These are phyloP conservation scores for Listronotus bonariensis DNA, from an alignment of 1,140 invertebrate genomes.

Conservation along the genomic window DNA sequence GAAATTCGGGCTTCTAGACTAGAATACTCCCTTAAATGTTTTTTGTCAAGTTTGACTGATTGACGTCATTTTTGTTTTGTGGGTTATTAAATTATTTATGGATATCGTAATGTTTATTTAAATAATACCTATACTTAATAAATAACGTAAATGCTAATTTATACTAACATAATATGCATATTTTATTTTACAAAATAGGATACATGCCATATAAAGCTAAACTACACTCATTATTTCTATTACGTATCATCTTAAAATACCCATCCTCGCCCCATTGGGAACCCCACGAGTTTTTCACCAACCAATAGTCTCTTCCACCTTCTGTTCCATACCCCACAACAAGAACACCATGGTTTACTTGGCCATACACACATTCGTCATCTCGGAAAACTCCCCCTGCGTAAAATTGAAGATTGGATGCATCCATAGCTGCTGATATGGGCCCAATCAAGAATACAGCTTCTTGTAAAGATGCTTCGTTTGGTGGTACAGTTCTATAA, in stretches of 20 bases:
- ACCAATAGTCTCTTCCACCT: slow-evolving; percentile 73
- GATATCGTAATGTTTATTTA: no score
- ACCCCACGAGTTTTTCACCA: slow-evolving; percentile 88
- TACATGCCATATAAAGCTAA: slow-evolving; percentile 64
- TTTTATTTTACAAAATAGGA: slow-evolving; percentile 48
- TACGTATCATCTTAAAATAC: slow-evolving; percentile 88
- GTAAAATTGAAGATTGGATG: slow-evolving; percentile 59
- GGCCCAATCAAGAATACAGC: slow-evolving; percentile 90
- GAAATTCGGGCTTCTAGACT: no score
- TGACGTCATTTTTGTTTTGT: no score
- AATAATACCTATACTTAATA: no score
- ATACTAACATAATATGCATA: neutral
- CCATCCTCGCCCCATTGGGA: slow-evolving; percentile 82
- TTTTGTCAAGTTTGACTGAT: no score
- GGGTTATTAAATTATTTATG: no score
- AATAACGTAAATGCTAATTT: no score
- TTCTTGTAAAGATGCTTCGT: slow-evolving; percentile 69
- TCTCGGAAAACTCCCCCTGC: slow-evolving; percentile 39
- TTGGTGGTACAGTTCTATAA: slow-evolving; percentile 60
- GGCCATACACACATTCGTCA: slow-evolving; percentile 51
- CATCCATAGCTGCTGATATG: slow-evolving; percentile 88
- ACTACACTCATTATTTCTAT: slow-evolving; percentile 87
- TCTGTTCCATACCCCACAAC: slow-evolving; percentile 81
- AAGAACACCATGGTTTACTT: slow-evolving; percentile 87
- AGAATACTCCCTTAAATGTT: no score